Evolutionary conservation across 2,888 invertebrate species (phyloP).

Genomic region (Catonia carolina): DNA sequence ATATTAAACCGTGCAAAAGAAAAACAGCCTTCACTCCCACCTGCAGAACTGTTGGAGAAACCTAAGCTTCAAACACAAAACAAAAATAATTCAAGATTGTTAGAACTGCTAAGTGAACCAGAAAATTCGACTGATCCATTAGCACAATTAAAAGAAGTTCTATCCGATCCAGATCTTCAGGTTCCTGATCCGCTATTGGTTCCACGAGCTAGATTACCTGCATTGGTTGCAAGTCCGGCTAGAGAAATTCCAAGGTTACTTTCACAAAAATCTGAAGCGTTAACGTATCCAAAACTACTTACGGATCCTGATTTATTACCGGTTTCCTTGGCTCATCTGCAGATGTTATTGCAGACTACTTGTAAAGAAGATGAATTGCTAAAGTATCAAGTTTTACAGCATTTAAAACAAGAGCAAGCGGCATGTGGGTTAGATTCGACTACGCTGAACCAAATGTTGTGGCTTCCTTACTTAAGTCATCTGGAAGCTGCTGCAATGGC

Average conservation of each 20-base stretch:
- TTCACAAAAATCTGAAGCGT: conserved; percentile 59
- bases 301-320: conserved; percentile 73
- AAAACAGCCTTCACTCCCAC: too few relatives aligned
- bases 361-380: conserved; percentile 35
- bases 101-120: conserved; percentile 48
- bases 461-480: conserved; percentile 63
- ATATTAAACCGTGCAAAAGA: conserved; percentile 41
- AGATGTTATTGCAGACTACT: conserved; percentile 35
- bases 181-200: conserved; percentile 76
- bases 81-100: conserved; percentile 39
- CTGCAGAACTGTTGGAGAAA: neutral
- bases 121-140: conserved; percentile 49
- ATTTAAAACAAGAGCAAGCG: conserved; percentile 35
- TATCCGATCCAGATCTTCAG: conserved; percentile 58
- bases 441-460: conserved; percentile 64
- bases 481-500: conserved; percentile 45
- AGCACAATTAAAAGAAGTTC: conserved; percentile 62
- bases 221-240: conserved; percentile 63
- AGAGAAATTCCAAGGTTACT: conserved; percentile 66
- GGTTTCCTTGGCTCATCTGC: conserved; percentile 66
- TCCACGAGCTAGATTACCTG: conserved; percentile 66
- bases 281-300: conserved; percentile 62
- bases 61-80: neutral
- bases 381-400: conserved; percentile 35
- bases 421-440: conserved; percentile 51